Conservation (phyloP, 1,140 invertebrate species). For the Drosophila jambulina region DNA sequence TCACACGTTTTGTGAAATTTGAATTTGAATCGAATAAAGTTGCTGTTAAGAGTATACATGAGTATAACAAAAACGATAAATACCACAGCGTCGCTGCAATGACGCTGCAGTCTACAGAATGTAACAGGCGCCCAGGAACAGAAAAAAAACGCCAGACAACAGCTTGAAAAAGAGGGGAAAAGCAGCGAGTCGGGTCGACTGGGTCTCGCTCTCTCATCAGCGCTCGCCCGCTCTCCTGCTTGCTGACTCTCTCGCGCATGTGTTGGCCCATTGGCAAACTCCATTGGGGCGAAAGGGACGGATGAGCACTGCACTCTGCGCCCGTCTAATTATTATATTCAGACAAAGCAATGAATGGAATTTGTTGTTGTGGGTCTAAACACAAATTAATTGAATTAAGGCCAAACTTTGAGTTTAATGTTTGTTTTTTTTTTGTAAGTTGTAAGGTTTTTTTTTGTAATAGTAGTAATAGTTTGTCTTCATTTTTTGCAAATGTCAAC, state of each 20-base stretch:
- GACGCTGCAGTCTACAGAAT: conserved; percentile 84
- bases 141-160: conserved; percentile 31
- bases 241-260: conserved; percentile 57
- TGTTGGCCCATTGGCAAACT: conserved; percentile 43
- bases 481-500: not conserved
- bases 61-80: conserved; percentile 24
- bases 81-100: conserved; percentile 68
- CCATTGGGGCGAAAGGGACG: conserved; percentile 10
- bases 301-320: conserved; percentile 9
- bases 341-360: conserved; percentile 35
- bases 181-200: conserved; percentile 16
- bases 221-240: conserved; percentile 15
- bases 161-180: conserved; percentile 25
- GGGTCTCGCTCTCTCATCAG: not conserved
- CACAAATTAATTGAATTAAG: conserved; percentile 18
- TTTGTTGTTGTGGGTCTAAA: conserved; percentile 23
- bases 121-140: conserved; percentile 72
- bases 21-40: conserved; percentile 35
- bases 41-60: conserved; percentile 36
- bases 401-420: conserved; percentile 16
- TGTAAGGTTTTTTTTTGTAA: not conserved
- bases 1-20: conserved; percentile 66
- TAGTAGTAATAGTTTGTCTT: not conserved
- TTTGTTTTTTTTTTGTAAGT: not conserved
- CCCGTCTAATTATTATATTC: conserved; percentile 42